Evolutionary conservation across 2,113 vertebrate genomes (phyloP).

Genomic region (Microcebus jonahi): DNA sequence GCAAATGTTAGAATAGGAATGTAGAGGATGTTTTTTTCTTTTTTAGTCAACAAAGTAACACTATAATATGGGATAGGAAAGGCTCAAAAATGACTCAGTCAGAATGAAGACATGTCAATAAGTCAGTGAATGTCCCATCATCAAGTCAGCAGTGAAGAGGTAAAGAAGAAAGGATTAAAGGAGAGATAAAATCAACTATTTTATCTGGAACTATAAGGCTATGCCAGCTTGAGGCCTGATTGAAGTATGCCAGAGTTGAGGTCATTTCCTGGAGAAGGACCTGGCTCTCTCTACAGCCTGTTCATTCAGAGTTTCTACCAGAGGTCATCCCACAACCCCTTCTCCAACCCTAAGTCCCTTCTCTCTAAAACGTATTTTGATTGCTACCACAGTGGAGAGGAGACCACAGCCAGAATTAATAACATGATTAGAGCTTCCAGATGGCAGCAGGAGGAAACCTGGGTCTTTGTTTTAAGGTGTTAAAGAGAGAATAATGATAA

Average conservation of each 20-base stretch:
- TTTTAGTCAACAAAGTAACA: neutral
- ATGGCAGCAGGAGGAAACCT: neutral
- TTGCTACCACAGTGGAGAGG: neutral
- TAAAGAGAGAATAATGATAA: neutral
- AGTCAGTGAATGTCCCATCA: neutral
- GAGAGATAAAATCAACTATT: neutral
- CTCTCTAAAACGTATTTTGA: neutral
- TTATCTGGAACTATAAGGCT: neutral
- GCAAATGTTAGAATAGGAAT: neutral
- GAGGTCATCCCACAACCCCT: neutral
- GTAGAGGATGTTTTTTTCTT: neutral
- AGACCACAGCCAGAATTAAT: neutral
- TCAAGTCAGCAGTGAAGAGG: neutral
- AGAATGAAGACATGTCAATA: neutral
- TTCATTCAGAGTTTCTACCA: neutral
- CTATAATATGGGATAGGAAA: neutral
- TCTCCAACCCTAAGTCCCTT: neutral
- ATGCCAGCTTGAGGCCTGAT: neutral
- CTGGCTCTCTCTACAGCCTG: neutral
- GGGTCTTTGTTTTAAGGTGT: neutral
- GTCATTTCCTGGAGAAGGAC: neutral
- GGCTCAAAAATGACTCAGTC: neutral
- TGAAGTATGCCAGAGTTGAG: neutral
- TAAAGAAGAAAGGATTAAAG: neutral
- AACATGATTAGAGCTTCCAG: neutral